Conservation (phyloP, 2,797 vertebrate species). For the Cottoperca gobio region DNA sequence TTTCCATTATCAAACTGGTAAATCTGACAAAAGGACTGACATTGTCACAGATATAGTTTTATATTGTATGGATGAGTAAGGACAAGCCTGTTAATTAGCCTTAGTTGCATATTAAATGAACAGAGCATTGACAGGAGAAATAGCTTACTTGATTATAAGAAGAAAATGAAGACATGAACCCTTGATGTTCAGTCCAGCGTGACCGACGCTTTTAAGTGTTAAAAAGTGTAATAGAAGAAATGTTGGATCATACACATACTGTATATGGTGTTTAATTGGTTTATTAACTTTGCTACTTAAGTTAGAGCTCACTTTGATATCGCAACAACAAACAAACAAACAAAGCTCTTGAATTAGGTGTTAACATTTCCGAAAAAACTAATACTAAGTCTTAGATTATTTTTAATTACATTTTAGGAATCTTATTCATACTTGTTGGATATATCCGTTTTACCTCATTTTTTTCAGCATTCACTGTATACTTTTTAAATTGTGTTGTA, state of each 20-base stretch:
- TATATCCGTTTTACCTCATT: neutral
- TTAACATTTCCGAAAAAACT: slow-evolving; percentile 3
- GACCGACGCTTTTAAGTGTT: neutral
- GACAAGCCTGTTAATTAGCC: neutral
- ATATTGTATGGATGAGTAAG: slow-evolving; percentile 5
- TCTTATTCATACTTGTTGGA: neutral
- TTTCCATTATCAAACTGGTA: slow-evolving; percentile 46
- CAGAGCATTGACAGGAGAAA: neutral
- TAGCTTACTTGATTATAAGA: neutral
- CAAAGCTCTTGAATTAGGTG: slow-evolving; percentile 14
- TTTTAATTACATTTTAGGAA: slow-evolving; percentile 14
- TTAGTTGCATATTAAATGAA: neutral
- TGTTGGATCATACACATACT: neutral
- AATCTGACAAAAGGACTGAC: slow-evolving; percentile 49
- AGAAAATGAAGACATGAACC: neutral
- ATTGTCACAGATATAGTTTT: slow-evolving; percentile 37
- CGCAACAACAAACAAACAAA: slow-evolving; percentile 1
- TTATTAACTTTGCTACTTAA: neutral
- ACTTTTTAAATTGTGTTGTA: slow-evolving; percentile 7
- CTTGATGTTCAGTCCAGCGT: neutral
- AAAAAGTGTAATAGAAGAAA: neutral
- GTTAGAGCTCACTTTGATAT: neutral
- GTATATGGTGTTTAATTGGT: neutral
- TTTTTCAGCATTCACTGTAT: neutral
- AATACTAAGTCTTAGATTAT: neutral